Evolutionary conservation across 1,140 invertebrate species (phyloP).

Genomic region (Drosophila grimshawi): DNA sequence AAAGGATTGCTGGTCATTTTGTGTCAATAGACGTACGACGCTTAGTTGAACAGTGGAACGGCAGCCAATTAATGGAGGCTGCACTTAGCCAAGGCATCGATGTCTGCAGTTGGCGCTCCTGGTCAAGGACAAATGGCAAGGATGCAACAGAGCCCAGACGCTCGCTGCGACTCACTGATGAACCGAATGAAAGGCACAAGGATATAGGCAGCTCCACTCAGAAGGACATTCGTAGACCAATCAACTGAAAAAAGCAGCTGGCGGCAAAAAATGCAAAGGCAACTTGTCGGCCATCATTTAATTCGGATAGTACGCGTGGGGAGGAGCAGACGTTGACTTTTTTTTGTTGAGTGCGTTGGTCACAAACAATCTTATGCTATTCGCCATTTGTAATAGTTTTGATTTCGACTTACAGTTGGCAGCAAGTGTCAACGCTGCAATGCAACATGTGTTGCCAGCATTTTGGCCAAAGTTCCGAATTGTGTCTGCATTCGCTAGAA

Average conservation of each 20-base stretch:
- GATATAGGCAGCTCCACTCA: conserved; percentile 33
- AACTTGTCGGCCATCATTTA: conserved; percentile 38
- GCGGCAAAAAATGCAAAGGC: background rate
- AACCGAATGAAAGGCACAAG: conserved; percentile 41
- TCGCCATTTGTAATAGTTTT: conserved; percentile 41
- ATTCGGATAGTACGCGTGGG: conserved; percentile 44
- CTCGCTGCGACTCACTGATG: conserved; percentile 29
- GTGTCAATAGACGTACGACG: conserved; percentile 41
- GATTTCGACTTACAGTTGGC: conserved; percentile 15
- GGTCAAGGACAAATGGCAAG: background rate
- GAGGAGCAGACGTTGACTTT: conserved; percentile 10
- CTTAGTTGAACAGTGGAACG: conserved; percentile 22
- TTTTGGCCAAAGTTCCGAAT: conserved; percentile 17
- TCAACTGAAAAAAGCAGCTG: conserved; percentile 54
- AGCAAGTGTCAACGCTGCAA: background rate
- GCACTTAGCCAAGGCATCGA: background rate
- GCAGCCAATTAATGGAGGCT: conserved; percentile 38
- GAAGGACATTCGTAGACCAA: conserved; percentile 48
- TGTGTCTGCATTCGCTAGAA: conserved; percentile 40
- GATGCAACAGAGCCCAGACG: conserved; percentile 7
- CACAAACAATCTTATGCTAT: conserved; percentile 26
- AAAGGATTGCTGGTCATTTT: conserved; percentile 46
- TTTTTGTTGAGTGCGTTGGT: conserved; percentile 35
- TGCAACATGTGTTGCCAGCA: conserved; percentile 47
- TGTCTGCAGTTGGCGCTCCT: conserved; percentile 35